Conservation (phyloP, 2,888 invertebrate genomes). For the Nymphalis urticae region DNA sequence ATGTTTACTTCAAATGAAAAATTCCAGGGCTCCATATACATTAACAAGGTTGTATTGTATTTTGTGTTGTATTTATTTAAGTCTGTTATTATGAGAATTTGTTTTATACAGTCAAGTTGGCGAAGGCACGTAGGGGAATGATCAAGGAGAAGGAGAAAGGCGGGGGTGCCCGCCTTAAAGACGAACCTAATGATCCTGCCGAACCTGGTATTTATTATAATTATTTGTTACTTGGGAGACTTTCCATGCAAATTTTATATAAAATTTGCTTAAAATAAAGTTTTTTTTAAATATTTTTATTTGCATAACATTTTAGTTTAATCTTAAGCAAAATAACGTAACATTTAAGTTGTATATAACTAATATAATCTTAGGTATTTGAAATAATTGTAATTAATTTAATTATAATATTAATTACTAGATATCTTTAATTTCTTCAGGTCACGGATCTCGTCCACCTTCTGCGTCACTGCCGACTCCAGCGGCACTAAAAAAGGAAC, state of each 20-base stretch:
- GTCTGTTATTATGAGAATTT: constrained; percentile 8
- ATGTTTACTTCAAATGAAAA: background rate
- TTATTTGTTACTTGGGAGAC: background rate
- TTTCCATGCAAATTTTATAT: background rate
- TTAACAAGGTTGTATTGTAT: background rate
- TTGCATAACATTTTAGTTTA: background rate
- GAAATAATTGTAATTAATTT: too few relatives aligned
- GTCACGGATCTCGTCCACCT: constrained; percentile 78
- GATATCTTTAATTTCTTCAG: constrained; percentile 43
- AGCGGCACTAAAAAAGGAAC: constrained; percentile 77
- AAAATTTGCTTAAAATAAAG: background rate
- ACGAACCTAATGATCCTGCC: constrained; percentile 76
- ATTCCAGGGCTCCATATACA: background rate
- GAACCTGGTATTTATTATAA: constrained; percentile 64
- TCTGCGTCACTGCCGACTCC: constrained; percentile 78
- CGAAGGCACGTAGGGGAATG: constrained; percentile 83
- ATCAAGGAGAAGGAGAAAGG: constrained; percentile 82
- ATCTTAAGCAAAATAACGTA: too few relatives aligned
- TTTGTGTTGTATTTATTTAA: background rate
- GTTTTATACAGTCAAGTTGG: constrained; percentile 76
- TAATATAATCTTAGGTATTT: too few relatives aligned
- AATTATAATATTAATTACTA: background rate
- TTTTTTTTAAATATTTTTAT: background rate
- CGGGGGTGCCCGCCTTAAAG: constrained; percentile 78
- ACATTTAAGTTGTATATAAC: too few relatives aligned